These are phyloP conservation scores for Amblyopsis hoosieri DNA, from an alignment of 2,797 vertebrate genomes.

Conservation along the genomic window DNA sequence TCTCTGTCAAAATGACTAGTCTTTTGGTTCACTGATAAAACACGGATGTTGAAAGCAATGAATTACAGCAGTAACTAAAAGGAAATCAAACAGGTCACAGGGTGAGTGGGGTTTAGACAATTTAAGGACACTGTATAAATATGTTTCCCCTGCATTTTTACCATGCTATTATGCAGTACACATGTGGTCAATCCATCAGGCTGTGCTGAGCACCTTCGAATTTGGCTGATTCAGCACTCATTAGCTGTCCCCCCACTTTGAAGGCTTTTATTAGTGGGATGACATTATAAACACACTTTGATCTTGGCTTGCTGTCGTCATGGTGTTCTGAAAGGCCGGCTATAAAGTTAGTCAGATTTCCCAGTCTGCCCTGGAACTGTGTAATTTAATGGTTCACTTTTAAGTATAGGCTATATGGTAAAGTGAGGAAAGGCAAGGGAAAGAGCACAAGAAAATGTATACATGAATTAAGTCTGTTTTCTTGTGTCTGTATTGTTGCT, in stretches of 20 bases:
- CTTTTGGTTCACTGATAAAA: slow-evolving; percentile 9
- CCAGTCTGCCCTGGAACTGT: slow-evolving; percentile 16
- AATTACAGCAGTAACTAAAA: slow-evolving; percentile 27
- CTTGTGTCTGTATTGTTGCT: neutral
- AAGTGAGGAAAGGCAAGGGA: too few species aligned
- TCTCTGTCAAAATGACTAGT: too few species aligned
- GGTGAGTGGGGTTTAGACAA: slow-evolving; percentile 29
- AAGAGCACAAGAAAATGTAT: too few species aligned
- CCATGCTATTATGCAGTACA: slow-evolving; percentile 35
- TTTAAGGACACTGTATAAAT: slow-evolving; percentile 15
- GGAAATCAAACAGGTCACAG: slow-evolving; percentile 23
- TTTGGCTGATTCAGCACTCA: slow-evolving; percentile 36
- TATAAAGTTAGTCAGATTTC: slow-evolving; percentile 51
- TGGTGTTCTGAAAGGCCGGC: slow-evolving; percentile 36
- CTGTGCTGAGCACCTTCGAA: slow-evolving; percentile 30
- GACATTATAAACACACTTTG: slow-evolving; percentile 65
- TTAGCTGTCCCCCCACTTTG: slow-evolving; percentile 49
- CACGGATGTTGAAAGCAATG: slow-evolving; percentile 12
- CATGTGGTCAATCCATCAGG: slow-evolving; percentile 54
- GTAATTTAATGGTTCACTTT: too few species aligned
- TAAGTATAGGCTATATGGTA: too few species aligned
- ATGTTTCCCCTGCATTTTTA: slow-evolving; percentile 20
- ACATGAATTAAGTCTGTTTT: neutral
- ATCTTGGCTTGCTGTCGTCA: slow-evolving; percentile 46
- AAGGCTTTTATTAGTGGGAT: slow-evolving; percentile 55